Evolutionary conservation across 2,888 invertebrate genomes (phyloP).

Genomic region (Pteria penguin): DNA sequence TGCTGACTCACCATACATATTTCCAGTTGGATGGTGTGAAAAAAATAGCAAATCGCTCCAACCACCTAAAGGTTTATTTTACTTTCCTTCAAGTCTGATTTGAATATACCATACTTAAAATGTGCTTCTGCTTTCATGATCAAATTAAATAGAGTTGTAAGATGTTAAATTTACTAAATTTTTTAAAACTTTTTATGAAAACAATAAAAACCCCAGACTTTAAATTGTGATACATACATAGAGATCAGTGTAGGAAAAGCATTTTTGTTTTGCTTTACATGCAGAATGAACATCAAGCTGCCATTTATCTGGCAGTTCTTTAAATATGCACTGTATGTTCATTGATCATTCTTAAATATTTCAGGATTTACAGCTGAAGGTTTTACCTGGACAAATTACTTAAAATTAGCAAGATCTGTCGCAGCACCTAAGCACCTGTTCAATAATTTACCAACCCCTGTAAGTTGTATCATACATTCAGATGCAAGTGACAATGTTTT

Average conservation of each 20-base stretch:
- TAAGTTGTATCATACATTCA: constrained; percentile 28
- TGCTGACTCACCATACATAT: constrained; percentile 93
- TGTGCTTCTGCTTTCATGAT: background rate
- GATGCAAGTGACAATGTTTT: no score
- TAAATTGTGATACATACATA: no score
- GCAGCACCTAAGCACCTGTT: constrained; percentile 88
- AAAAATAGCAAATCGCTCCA: constrained; percentile 89
- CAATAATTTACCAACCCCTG: constrained; percentile 62
- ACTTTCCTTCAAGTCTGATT: background rate
- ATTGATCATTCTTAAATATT: constrained; percentile 14
- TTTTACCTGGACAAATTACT: constrained; percentile 92
- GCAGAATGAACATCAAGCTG: no score
- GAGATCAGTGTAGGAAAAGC: no score
- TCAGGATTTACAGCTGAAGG: constrained; percentile 71
- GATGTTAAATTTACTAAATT: no score
- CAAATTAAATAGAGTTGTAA: no score
- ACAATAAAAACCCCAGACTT: no score
- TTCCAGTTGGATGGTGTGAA: constrained; percentile 96
- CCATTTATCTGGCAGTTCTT: no score
- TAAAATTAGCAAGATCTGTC: constrained; percentile 87
- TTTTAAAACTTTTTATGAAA: no score
- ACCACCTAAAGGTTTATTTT: constrained; percentile 85
- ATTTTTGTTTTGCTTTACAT: no score
- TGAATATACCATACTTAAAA: background rate
- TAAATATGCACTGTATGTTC: background rate